Evolutionary conservation across 2,888 invertebrate genomes (phyloP).

Genomic region (Ecliptopera silaceata): DNA sequence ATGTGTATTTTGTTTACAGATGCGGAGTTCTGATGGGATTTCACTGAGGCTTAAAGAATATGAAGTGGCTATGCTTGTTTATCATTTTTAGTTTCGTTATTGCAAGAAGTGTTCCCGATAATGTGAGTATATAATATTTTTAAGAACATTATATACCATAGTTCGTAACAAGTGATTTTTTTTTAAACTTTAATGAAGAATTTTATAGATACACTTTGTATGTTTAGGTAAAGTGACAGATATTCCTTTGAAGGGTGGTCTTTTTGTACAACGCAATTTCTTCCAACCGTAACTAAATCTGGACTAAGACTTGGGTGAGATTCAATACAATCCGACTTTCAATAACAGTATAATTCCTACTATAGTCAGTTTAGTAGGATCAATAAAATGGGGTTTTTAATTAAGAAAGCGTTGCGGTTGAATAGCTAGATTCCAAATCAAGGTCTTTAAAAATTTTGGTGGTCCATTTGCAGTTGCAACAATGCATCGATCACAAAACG

Average conservation of each 20-base stretch:
- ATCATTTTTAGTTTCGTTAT: conserved; percentile 55
- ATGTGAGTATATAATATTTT: conserved; percentile 52
- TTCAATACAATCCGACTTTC: no score
- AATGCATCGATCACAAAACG: conserved; percentile 62
- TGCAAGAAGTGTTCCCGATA: conserved; percentile 50
- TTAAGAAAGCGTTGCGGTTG: conserved; percentile 5
- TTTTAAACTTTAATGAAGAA: background rate
- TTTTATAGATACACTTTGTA: no score
- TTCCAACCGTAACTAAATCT: no score
- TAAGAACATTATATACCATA: no score
- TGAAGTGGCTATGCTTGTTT: conserved; percentile 63
- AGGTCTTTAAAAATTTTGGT: background rate
- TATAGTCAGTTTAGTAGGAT: background rate
- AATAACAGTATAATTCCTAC: no score
- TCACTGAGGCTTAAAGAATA: conserved; percentile 55
- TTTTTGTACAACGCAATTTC: no score
- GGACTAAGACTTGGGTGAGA: no score
- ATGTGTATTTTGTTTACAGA: conserved; percentile 47
- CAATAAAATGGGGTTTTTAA: background rate
- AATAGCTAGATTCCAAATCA: background rate
- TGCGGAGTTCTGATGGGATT: conserved; percentile 54
- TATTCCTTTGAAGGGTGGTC: no score
- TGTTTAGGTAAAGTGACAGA: no score
- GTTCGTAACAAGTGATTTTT: no score
- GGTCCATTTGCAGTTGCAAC: conserved; percentile 36